These are phyloP conservation scores for Patella vulgata DNA, from an alignment of 1,140 invertebrate genomes.

Conservation along the genomic window DNA sequence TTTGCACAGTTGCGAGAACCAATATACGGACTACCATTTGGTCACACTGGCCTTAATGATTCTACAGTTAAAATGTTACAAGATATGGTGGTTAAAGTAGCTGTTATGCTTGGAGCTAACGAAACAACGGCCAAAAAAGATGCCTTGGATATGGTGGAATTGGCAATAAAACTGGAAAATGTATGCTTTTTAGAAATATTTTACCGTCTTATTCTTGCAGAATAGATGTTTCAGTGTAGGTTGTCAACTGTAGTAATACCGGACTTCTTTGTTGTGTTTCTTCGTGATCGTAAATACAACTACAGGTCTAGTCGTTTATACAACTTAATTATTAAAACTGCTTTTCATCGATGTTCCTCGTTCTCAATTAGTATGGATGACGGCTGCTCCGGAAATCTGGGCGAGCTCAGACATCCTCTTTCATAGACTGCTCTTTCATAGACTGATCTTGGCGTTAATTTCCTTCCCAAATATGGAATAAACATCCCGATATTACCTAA, in stretches of 20 bases:
- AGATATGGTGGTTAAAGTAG: too few species aligned
- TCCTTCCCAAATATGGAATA: too few species aligned
- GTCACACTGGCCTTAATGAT: too few species aligned
- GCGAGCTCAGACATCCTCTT: background rate
- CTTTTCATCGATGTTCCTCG: background rate
- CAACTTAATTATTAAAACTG: too few species aligned
- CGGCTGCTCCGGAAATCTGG: constrained; percentile 3
- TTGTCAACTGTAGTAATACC: background rate
- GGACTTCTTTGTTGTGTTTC: too few species aligned
- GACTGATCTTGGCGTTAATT: too few species aligned
- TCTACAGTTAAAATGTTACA: too few species aligned
- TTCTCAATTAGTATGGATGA: background rate
- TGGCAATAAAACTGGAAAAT: constrained; percentile 84
- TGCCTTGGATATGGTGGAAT: constrained; percentile 73
- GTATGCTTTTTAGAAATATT: constrained; percentile 67
- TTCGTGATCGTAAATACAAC: too few species aligned
- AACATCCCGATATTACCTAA: too few species aligned
- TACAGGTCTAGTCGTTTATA: background rate
- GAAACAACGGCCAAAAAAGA: constrained; percentile 17
- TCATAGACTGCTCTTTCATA: background rate
- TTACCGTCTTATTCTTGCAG: background rate
- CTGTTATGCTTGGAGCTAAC: too few species aligned
- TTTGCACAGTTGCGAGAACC: too few species aligned
- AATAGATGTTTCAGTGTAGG: background rate
- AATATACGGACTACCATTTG: too few species aligned